Evolutionary conservation across 2,113 vertebrate genomes (phyloP).

Genomic region (Dipodomys spectabilis): DNA sequence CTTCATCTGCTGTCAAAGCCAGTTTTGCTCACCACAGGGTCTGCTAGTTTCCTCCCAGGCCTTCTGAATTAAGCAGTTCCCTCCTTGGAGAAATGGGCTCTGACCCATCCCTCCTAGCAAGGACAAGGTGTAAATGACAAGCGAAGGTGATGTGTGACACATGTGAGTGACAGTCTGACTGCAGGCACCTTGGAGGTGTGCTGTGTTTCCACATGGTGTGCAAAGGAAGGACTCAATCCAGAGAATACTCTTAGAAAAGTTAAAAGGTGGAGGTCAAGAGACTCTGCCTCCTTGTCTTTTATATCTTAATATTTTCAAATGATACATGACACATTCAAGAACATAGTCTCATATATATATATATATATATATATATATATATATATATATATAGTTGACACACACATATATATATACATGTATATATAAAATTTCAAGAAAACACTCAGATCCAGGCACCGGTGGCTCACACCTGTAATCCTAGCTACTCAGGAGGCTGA

Average conservation of each 20-base stretch:
- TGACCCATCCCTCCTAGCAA: background rate
- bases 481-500: no score
- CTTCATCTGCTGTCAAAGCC: background rate
- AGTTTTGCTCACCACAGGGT: background rate
- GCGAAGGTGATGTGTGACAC: no score
- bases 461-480: no score
- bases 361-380: no score
- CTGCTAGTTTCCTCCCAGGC: background rate
- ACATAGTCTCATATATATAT: background rate
- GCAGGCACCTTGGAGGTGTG: background rate
- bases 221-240: background rate
- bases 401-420: no score
- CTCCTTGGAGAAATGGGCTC: conserved; percentile 11
- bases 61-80: background rate
- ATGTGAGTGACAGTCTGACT: background rate
- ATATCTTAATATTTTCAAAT: conserved; percentile 15
- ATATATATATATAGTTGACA: no score
- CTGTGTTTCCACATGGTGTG: background rate
- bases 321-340: background rate
- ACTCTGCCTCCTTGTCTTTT: background rate
- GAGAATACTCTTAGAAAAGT: background rate
- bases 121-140: background rate
- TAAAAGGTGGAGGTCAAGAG: conserved; percentile 21
- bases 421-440: no score
- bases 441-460: no score